Conservation (phyloP, 2,113 vertebrate genomes). For the Hippocampus comes region DNA sequence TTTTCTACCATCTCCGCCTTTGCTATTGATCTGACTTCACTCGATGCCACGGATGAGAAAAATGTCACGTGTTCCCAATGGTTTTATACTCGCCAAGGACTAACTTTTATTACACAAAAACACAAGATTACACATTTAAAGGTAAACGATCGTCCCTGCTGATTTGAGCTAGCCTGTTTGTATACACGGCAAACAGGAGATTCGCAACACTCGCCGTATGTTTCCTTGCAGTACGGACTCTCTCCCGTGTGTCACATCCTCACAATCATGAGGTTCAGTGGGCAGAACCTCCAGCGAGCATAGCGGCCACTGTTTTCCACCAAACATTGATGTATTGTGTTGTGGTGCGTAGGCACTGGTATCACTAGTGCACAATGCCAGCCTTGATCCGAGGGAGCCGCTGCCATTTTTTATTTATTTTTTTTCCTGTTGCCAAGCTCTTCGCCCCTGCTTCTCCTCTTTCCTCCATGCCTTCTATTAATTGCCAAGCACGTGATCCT, state of each 20-base stretch:
- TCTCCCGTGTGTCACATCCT: slow-evolving; percentile 33
- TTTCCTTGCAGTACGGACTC: slow-evolving; percentile 21
- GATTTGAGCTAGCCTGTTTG: too few relatives aligned
- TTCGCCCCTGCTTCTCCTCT: slow-evolving; percentile 11
- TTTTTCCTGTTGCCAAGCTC: slow-evolving; percentile 8
- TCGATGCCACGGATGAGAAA: not conserved
- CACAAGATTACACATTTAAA: not conserved
- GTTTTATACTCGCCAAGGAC: too few relatives aligned
- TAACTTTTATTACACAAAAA: too few relatives aligned
- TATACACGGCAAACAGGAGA: not conserved
- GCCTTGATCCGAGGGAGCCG: slow-evolving; percentile 52
- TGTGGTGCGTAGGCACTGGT: slow-evolving; percentile 48
- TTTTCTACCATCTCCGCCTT: slow-evolving; percentile 16
- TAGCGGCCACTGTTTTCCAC: slow-evolving; percentile 62
- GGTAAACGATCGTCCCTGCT: not conserved
- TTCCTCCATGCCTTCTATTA: slow-evolving; percentile 8
- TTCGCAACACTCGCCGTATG: slow-evolving; percentile 11
- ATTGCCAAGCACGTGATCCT: slow-evolving; percentile 20
- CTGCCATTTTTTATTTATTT: slow-evolving; percentile 12
- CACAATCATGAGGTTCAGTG: slow-evolving; percentile 31
- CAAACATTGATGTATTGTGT: slow-evolving; percentile 70
- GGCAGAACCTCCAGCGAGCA: slow-evolving; percentile 39
- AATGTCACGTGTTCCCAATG: too few relatives aligned
- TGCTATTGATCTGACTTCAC: slow-evolving; percentile 12
- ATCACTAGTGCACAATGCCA: slow-evolving; percentile 70